phyloP scores from a whole-genome alignment of 2,797 vertebrate genomes.

The Amazonetta brasiliensis region DNA sequence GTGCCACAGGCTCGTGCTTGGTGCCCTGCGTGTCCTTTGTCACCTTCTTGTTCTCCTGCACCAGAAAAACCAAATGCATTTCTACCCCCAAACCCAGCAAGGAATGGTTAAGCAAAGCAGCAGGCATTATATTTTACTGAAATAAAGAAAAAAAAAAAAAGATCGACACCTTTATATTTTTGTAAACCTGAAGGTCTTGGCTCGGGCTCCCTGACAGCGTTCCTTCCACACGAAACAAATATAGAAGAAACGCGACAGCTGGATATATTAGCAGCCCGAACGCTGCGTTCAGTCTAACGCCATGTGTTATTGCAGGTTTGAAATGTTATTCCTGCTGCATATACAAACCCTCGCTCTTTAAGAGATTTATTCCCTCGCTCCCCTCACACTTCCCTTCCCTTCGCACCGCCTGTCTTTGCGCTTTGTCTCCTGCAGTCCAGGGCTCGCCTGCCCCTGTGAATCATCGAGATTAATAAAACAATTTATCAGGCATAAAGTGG shows the following conservation, averaged over 20 bases:
- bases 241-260: background rate
- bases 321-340: conserved; percentile 43
- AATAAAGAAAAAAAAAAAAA: background rate
- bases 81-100: background rate
- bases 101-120: background rate
- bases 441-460: background rate
- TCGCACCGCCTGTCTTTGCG: background rate
- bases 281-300: background rate
- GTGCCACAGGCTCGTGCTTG: background rate
- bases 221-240: conserved; percentile 3
- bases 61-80: background rate
- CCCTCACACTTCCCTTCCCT: background rate
- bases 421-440: background rate
- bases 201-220: background rate
- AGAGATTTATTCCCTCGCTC: background rate
- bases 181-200: background rate
- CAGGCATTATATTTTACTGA: background rate
- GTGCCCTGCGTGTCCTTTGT: background rate
- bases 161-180: background rate
- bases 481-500: background rate
- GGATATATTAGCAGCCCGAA: background rate
- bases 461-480: background rate
- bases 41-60: background rate
- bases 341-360: conserved; percentile 18
- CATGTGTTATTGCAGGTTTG: background rate